Evolutionary conservation across 1,140 invertebrate genomes (phyloP).

Genomic region (Heliconius melpomene): DNA sequence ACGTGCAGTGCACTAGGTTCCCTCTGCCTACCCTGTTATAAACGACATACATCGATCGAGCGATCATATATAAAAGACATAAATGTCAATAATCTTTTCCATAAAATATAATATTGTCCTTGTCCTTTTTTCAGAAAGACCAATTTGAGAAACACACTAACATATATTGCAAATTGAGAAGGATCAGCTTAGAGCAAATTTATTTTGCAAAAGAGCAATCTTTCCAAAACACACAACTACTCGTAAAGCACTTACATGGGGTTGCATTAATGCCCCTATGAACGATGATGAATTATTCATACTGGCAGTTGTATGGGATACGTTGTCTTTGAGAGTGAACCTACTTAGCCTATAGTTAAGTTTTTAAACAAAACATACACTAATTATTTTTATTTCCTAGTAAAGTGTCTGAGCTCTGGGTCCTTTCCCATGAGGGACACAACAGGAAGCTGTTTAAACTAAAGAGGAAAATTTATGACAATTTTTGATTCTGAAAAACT

Average conservation of each 20-base stretch:
- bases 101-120: too few species aligned
- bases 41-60: too few species aligned
- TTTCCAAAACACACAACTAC: conserved; percentile 11
- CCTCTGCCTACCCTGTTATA: too few species aligned
- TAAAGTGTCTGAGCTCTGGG: too few species aligned
- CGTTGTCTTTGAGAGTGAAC: not conserved
- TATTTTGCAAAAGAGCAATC: conserved; percentile 15
- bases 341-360: not conserved
- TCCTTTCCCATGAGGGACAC: too few species aligned
- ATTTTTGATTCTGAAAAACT: too few species aligned
- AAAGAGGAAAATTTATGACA: too few species aligned
- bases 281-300: conserved; percentile 10
- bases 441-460: too few species aligned
- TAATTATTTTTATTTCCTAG: not conserved
- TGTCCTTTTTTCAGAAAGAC: not conserved
- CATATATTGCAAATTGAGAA: not conserved
- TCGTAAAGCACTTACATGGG: conserved; percentile 5
- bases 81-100: too few species aligned
- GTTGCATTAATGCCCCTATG: conserved; percentile 10
- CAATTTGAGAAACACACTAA: not conserved
- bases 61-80: too few species aligned
- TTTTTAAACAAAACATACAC: not conserved
- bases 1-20: too few species aligned
- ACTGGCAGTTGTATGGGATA: not conserved
- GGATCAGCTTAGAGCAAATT: not conserved